phyloP scores from a whole-genome alignment of 2,888 invertebrate genomes.

The Protonemura montana region DNA sequence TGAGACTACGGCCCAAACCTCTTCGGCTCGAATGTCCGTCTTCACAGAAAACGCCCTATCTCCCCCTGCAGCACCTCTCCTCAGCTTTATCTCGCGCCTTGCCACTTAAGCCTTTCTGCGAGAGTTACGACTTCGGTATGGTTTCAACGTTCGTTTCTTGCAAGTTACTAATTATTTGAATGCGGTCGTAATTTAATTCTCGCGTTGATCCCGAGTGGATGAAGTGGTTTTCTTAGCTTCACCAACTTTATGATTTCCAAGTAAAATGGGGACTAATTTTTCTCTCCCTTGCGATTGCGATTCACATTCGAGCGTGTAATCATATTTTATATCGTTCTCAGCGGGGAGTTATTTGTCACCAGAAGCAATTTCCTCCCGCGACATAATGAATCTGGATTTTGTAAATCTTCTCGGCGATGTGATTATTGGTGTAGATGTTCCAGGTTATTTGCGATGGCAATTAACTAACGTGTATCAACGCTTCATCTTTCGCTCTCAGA shows the following conservation, averaged over 20 bases:
- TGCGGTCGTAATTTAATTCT: conserved; percentile 7
- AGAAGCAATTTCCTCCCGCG: not conserved
- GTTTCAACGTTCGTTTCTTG: not conserved
- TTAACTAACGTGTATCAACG: not conserved
- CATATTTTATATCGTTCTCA: conserved; percentile 4
- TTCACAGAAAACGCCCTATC: not conserved
- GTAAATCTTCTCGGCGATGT: not conserved
- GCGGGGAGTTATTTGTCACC: conserved; percentile 1
- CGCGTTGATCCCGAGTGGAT: not conserved
- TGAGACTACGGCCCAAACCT: not conserved
- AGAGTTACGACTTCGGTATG: not conserved
- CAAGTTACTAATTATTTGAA: conserved; percentile 12
- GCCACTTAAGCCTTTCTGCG: not conserved
- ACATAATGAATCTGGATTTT: not conserved
- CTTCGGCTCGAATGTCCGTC: not conserved
- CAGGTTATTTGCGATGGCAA: not conserved
- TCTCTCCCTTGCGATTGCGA: not conserved
- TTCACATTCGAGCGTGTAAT: not conserved
- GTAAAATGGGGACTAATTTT: conserved; percentile 7
- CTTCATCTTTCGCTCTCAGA: not conserved
- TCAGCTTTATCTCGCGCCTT: not conserved
- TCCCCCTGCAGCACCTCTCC: not conserved
- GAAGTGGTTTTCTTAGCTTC: conserved; percentile 7
- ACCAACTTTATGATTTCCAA: conserved; percentile 12
- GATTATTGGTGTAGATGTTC: not conserved